These are phyloP conservation scores for Caenorhabditis sp. DNA, from an alignment of 2,888 invertebrate genomes.

Conservation along the genomic window DNA sequence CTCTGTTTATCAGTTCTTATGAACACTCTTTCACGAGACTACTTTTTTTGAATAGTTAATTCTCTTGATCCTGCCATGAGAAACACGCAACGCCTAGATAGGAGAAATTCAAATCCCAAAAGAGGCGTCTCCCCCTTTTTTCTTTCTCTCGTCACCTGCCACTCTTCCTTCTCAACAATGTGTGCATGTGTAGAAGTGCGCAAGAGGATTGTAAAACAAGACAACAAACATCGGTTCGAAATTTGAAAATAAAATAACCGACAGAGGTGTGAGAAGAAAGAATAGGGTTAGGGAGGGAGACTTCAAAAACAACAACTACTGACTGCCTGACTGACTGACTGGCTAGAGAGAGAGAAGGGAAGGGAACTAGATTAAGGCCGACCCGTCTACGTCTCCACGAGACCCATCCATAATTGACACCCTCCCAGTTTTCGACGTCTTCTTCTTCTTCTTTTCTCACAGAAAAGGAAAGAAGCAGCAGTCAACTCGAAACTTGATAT, in stretches of 20 bases:
- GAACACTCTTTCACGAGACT: too few species aligned
- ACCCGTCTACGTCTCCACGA: constrained; percentile 33
- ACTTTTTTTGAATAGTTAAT: background rate
- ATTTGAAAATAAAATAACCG: constrained; percentile 54
- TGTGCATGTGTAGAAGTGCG: constrained; percentile 24
- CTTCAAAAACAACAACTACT: constrained; percentile 29
- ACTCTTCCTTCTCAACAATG: constrained; percentile 40
- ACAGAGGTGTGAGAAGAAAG: constrained; percentile 19
- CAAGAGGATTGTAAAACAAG: constrained; percentile 53
- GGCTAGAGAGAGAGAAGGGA: background rate
- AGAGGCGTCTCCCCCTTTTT: constrained; percentile 24
- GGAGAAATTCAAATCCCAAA: constrained; percentile 49
- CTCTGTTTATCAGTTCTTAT: too few species aligned
- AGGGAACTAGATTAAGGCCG: constrained; percentile 40
- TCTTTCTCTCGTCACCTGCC: constrained; percentile 46
- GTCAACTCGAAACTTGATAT: constrained; percentile 60
- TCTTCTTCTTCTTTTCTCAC: constrained; percentile 22
- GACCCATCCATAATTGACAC: constrained; percentile 57
- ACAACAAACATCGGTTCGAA: constrained; percentile 54
- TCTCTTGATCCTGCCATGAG: background rate
- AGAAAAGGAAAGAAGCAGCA: constrained; percentile 28
- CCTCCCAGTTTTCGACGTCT: constrained; percentile 41
- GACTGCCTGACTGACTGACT: background rate
- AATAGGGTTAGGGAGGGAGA: constrained; percentile 5
- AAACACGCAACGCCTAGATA: background rate